Evolutionary conservation across 2,113 vertebrate genomes (phyloP).

Genomic region (Ctenodactylus gundi): DNA sequence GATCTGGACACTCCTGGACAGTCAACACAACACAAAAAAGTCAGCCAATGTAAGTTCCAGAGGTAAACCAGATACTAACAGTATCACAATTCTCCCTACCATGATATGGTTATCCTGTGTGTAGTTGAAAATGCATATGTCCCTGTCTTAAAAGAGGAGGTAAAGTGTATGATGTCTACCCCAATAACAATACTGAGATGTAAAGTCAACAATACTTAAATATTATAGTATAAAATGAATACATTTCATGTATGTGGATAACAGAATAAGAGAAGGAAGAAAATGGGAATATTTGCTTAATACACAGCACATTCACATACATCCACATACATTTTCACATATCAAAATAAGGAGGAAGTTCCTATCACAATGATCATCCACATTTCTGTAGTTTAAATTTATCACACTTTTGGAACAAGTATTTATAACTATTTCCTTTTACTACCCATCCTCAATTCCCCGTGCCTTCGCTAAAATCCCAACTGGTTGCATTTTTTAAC

Average conservation of each 20-base stretch:
- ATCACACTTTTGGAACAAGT: no score
- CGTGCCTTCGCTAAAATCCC: neutral
- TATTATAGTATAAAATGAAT: neutral
- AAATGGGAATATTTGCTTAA: neutral
- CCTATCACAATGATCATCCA: neutral
- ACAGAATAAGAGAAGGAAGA: neutral
- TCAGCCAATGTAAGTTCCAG: neutral
- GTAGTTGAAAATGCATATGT: neutral
- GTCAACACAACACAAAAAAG: neutral
- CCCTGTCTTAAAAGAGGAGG: neutral
- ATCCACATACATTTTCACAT: neutral
- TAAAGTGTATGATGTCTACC: neutral
- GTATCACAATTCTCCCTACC: neutral
- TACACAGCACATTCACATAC: neutral
- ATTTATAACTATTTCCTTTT: neutral
- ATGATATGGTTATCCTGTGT: neutral
- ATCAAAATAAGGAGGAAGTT: neutral
- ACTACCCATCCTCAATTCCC: no score
- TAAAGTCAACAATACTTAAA: neutral
- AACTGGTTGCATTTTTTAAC: neutral
- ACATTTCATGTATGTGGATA: neutral
- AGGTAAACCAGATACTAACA: neutral
- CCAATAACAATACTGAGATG: neutral
- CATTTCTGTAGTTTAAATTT: neutral
- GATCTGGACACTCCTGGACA: no score